Base-by-base conservation (phyloP, 1,140 invertebrate species). In the Drosophila orosa region DNA sequence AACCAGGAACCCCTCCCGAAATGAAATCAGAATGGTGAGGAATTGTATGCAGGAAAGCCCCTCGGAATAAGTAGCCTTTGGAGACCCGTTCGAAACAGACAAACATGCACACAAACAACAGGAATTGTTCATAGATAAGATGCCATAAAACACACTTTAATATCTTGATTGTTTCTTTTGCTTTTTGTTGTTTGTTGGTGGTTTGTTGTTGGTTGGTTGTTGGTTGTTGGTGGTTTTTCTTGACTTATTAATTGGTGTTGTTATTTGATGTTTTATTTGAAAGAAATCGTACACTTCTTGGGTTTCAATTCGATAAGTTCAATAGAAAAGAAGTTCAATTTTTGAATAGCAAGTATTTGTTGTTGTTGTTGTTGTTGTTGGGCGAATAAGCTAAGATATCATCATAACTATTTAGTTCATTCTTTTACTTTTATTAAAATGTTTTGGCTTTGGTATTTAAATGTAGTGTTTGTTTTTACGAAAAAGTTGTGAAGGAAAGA, bases 331-430 rank as follows among this genome's bases (percentile, higher is more conserved):
- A 80, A 71, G 54, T 71, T 74, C 63, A 71, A 27, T 59, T 57
- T 69, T 71, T 58, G 66, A 72, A 71, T 69, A 71, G 50, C 52
- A 71, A 71, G 65, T 54, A 58, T 17, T 37, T 63, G 27, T 76
- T 57, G 61, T 62, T 45, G 42, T 35, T n/a, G 33, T 24, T 45
- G 44, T 45, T 45, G 44, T 35, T 57, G 59, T 63, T 68, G 45
- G 60, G 65, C 62, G 86, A 91, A 90, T 91, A 91, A 91, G 80
- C 90, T 91, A 91, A 87, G 86, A 82, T 87, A 63, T 63, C 90
- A 91, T 90, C 90, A 91, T 90, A 90, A 91, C 83, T 90, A 90
- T 89, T 85, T 91, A 85, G 75, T 90, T 91, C 85, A 91, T 91
- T 86, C 81, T 82, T 90, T 90, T 90, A 86, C 74, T 82, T 87